These are phyloP conservation scores for Cavia aperea DNA, from an alignment of 2,113 vertebrate species.

Conservation along the genomic window DNA sequence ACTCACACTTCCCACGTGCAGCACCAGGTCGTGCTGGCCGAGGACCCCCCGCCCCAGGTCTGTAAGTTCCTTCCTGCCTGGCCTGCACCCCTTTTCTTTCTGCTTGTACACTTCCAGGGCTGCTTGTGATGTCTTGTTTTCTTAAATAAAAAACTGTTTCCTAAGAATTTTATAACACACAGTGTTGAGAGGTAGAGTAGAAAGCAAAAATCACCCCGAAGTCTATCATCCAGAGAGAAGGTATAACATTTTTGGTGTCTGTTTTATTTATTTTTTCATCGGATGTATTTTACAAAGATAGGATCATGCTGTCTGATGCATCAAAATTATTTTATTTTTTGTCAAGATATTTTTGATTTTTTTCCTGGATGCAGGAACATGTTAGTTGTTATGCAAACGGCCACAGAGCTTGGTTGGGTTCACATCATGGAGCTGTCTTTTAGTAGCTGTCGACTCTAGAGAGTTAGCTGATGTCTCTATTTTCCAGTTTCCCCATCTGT, in stretches of 20 bases:
- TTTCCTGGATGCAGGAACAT: background rate
- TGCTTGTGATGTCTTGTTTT: constrained; percentile 10
- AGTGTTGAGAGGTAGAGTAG: background rate
- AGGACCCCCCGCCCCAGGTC: background rate
- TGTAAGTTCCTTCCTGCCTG: background rate
- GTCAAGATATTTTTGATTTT: background rate
- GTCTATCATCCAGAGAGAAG: background rate
- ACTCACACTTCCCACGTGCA: background rate
- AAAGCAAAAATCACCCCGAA: background rate
- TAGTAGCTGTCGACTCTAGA: background rate
- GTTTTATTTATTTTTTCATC: background rate
- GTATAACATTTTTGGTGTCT: background rate
- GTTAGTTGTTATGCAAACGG: background rate
- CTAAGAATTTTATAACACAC: background rate
- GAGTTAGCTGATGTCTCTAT: background rate
- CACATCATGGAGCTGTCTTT: background rate
- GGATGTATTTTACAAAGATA: background rate
- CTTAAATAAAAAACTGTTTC: background rate
- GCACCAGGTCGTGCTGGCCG: accelerated
- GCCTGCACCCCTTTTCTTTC: accelerated
- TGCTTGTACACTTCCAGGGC: background rate
- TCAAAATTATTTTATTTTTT: background rate
- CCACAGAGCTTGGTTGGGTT: background rate
- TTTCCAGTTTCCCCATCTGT: background rate
- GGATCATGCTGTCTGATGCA: background rate